phyloP scores from a whole-genome alignment of 2,797 vertebrate species.

The Silurus aristotelis region DNA sequence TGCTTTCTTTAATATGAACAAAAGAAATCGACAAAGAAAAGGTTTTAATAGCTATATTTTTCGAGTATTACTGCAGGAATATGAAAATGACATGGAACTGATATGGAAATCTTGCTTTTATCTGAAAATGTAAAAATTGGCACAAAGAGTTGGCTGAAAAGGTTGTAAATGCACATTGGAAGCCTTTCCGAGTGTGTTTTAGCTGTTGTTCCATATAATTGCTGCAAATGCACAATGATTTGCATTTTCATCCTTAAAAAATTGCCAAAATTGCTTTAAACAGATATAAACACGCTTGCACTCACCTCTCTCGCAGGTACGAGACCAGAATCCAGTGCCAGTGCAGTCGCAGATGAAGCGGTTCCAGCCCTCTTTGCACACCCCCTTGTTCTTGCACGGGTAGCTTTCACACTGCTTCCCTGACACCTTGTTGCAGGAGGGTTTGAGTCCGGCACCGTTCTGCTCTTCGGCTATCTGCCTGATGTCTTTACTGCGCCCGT shows the following conservation, averaged over 20 bases:
- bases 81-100: background rate
- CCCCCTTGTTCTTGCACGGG: constrained; percentile 92
- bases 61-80: background rate
- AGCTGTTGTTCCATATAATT: background rate
- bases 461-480: constrained; percentile 93
- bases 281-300: background rate
- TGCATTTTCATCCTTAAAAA: background rate
- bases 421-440: constrained; percentile 86
- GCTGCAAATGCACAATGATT: background rate
- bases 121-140: background rate
- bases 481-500: constrained; percentile 96
- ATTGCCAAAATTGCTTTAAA: background rate
- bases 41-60: background rate
- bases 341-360: constrained; percentile 98
- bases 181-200: background rate
- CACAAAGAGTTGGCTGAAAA: background rate
- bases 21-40: background rate
- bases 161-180: background rate
- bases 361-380: constrained; percentile 98
- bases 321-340: constrained; percentile 93
- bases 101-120: background rate
- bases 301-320: constrained; percentile 95
- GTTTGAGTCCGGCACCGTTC: constrained; percentile 94
- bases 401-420: constrained; percentile 96
- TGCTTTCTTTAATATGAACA: background rate